phyloP scores from a whole-genome alignment of 1,140 invertebrate species.

The Orchestia grillus region DNA sequence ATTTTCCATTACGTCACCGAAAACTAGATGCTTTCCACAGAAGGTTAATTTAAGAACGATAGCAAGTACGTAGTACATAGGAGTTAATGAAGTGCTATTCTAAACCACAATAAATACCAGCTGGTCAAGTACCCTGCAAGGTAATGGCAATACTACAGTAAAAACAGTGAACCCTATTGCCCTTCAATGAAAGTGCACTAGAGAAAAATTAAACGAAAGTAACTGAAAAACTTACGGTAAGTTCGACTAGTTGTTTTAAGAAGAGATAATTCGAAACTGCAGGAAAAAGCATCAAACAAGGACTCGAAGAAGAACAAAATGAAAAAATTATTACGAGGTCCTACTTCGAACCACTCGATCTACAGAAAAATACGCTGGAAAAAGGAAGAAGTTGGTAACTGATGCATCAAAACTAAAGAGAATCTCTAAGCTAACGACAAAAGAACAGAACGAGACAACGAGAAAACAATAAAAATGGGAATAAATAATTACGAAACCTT shows the following conservation, averaged over 20 bases:
- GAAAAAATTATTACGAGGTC: too few relatives aligned
- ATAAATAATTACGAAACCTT: too few relatives aligned
- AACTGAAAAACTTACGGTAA: not conserved
- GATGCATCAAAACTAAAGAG: too few relatives aligned
- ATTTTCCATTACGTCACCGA: not conserved
- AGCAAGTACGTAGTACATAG: not conserved
- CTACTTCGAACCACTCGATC: too few relatives aligned
- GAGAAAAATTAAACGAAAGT: not conserved
- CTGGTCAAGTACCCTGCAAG: not conserved
- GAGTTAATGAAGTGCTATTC: not conserved
- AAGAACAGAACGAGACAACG: too few relatives aligned
- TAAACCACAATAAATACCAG: not conserved
- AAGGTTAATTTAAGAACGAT: not conserved
- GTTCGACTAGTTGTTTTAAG: not conserved
- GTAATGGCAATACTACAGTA: not conserved
- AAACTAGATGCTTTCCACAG: not conserved
- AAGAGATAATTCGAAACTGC: too few relatives aligned
- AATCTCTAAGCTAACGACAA: too few relatives aligned
- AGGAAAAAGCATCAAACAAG: too few relatives aligned
- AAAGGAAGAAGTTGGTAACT: too few relatives aligned
- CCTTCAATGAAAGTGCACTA: not conserved
- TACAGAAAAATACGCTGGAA: too few relatives aligned
- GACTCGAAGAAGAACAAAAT: too few relatives aligned
- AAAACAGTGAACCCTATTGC: not conserved
- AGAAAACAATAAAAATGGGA: too few relatives aligned